These are phyloP conservation scores for Phrynocephalus guinanensis DNA, from an alignment of 2,797 vertebrate genomes.

Conservation along the genomic window DNA sequence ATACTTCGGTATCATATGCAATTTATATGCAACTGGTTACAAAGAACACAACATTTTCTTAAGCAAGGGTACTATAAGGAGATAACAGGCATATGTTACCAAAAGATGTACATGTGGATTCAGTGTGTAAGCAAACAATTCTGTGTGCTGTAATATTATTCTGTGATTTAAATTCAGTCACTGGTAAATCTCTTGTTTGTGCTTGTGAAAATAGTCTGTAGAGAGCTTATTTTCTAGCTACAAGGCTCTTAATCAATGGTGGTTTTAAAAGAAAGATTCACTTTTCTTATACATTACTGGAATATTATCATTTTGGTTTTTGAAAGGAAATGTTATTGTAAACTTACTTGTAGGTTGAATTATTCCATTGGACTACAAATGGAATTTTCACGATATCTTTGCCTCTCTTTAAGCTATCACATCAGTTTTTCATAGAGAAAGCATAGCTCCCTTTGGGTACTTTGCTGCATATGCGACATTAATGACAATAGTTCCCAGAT, in stretches of 20 bases:
- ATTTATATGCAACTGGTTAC: not conserved
- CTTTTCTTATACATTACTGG: not conserved
- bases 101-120: conserved; percentile 22
- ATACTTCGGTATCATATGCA: not conserved
- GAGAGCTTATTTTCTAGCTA: conserved; percentile 6
- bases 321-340: not conserved
- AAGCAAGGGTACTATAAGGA: conserved; percentile 11
- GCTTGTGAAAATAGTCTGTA: not conserved
- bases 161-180: conserved; percentile 2
- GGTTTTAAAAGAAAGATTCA: not conserved
- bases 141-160: conserved; percentile 18
- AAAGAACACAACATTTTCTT: conserved; percentile 16
- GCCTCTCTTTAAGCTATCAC: not conserved
- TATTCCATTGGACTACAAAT: not conserved
- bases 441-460: conserved; percentile 2
- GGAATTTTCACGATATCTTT: not conserved
- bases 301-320: conserved; percentile 4
- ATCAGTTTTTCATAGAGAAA: conserved; percentile 21
- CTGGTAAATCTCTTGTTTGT: not conserved
- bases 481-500: conserved; percentile 40
- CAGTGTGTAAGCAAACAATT: not conserved
- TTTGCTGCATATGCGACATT: conserved; percentile 20
- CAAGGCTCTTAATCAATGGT: not conserved
- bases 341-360: conserved; percentile 10
- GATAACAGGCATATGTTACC: conserved; percentile 1